Base-by-base conservation (phyloP, 1,140 invertebrate species). In the Cheumatopsyche charites region DNA sequence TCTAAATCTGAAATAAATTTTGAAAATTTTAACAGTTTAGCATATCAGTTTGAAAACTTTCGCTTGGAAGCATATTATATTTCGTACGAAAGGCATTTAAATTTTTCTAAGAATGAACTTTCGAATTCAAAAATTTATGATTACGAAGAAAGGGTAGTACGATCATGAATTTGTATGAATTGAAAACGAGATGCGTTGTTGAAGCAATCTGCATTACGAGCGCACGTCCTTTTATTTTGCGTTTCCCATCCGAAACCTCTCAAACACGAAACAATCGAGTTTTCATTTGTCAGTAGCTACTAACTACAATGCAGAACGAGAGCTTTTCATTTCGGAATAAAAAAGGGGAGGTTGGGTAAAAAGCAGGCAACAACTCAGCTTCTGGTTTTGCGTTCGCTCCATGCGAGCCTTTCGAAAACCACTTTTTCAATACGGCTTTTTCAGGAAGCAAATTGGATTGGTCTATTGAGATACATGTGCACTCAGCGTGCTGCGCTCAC, bases 211-310 rank as follows among this genome's bases (percentile, higher is more conserved):
- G 3, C 13, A 15, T n/a, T 47, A 47, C 43, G 13, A 12, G 43
- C 43, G 43, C 2, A n/a, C 13, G 11, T 47, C 15, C 15, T 47
- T 42, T 47, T 15, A 47, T 47, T 47, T 12, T 47, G 15, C 43
- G 15, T 47, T 47, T 47, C 13, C 13, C 15, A n/a, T 47, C 15
- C 13, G 15, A 47, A 36, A 36, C 29, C 29, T 9, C 15, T 47
- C 12, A 47, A 47, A 47, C 15, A 15, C 43, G 15, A 47, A 47
- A 47, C 43, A 47, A 47, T 47, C 43, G 43, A 47, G 43, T 47
- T 47, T 47, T 47, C 43, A 47, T 47, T 47, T 47, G 43, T 47
- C 13, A 15, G 29, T 36, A 47, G 43, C 43, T 47, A 47, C 43
- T 47, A 47, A 47, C 43, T 47, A 47, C 43, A 47, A 12, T 47